Base-by-base conservation (phyloP, 2,113 vertebrate genomes). In the Passer domesticus region DNA sequence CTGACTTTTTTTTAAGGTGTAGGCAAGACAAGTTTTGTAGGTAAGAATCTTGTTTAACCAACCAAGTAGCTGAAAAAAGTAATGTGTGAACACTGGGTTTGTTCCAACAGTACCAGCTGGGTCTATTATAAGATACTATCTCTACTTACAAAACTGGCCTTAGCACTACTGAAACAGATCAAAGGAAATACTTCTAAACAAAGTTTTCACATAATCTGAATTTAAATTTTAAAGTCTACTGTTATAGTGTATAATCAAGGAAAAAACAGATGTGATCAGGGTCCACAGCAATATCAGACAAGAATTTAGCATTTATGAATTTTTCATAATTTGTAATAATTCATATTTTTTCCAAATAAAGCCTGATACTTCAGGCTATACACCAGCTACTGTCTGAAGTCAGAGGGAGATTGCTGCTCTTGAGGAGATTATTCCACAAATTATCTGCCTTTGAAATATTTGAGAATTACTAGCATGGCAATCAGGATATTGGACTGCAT, bases 41-140 rank as follows among this genome's bases (percentile, higher is more conserved):
- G 43, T 74, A 70, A 35, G 35, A 89, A 81, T 89, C 90, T 77
- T 88, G 59, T 90, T 90, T 66, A 95, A 85, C 63, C 59, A 79
- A 86, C 58, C 27, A 75, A 66, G 37, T 43, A 88, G 58, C 4
- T 77, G 21, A 35, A 69, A 88, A 85, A 93, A 50, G n/a, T 83
- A 66, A 62, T 87, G 10, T 77, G 15, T 64, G 31, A 88, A 62
- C 41, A 27, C 37, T 28, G 63, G 3, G 2, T 3, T 78, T 87
- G 89, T 85, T 74, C 62, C 50, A 80, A n/a, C 41, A 80, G 16
- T 49, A 83, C 41, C 7, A 33, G 55, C 4, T 83, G 37, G n/a
- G 35, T 77, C n/a, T 86, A 43, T 88, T 77, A 55, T 53, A 66
- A 88, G 59, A 77, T 86, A 69, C 4, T 88, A 58, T 83, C 67